Evolutionary conservation across 2,113 vertebrate species (phyloP).

Genomic region (Ahaetulla prasina): DNA sequence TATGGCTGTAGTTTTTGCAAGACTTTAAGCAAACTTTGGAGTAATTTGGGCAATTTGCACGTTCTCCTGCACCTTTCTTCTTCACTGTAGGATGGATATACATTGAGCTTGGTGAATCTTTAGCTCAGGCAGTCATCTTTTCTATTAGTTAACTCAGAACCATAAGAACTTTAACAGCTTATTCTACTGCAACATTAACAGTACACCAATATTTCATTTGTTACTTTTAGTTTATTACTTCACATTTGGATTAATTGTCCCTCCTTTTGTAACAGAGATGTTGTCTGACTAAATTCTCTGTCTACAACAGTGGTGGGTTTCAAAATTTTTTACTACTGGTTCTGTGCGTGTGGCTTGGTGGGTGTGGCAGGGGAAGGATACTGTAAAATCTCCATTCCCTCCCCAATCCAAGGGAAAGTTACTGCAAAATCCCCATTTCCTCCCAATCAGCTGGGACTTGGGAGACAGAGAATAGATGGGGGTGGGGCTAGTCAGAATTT

Average conservation of each 20-base stretch:
- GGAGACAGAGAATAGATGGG: no score
- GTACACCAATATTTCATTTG: neutral
- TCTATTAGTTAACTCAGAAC: neutral
- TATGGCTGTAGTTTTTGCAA: neutral
- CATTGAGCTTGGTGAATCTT: neutral
- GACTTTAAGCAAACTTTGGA: neutral
- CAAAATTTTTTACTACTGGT: no score
- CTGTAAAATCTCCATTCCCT: no score
- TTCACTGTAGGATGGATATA: neutral
- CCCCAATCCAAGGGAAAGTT: no score
- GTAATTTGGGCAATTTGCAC: neutral
- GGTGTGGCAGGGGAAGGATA: no score
- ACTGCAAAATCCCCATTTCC: no score
- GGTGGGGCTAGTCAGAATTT: no score
- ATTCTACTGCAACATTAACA: neutral
- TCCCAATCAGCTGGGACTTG: no score
- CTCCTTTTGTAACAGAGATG: neutral
- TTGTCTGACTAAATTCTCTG: neutral
- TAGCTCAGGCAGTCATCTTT: neutral
- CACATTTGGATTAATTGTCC: neutral
- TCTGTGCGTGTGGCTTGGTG: no score
- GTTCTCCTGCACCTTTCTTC: neutral
- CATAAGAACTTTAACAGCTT: neutral
- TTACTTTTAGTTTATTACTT: neutral
- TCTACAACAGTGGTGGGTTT: no score